These are phyloP conservation scores for Desoria tigrina DNA, from an alignment of 2,888 invertebrate species.

Conservation along the genomic window DNA sequence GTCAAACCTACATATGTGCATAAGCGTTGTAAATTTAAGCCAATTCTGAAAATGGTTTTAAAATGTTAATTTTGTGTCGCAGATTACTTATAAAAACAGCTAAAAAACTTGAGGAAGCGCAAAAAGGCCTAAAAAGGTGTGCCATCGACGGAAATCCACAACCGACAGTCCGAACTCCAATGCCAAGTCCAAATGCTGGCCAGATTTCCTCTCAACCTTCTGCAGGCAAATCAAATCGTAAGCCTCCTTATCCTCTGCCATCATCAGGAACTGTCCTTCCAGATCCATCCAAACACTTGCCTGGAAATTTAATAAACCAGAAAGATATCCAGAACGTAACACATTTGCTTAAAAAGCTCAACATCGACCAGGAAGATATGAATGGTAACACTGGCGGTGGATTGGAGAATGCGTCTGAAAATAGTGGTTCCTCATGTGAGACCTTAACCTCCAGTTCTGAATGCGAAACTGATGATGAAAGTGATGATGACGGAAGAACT, in stretches of 20 bases:
- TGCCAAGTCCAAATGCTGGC: slow-evolving; percentile 20
- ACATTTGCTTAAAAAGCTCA: slow-evolving; percentile 1
- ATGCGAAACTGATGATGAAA: slow-evolving; percentile 32
- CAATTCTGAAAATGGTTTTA: slow-evolving; percentile 5
- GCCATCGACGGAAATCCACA: slow-evolving; percentile 29
- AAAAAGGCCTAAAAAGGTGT: slow-evolving; percentile 54
- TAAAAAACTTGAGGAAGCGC: slow-evolving; percentile 57
- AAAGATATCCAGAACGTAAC: not conserved
- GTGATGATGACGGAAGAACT: slow-evolving; percentile 31
- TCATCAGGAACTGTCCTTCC: slow-evolving; percentile 1
- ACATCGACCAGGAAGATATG: not conserved
- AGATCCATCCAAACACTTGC: too few species aligned
- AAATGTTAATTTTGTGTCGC: slow-evolving; percentile 16
- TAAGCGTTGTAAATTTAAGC: too few species aligned
- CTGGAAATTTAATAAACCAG: slow-evolving; percentile 4
- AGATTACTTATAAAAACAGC: slow-evolving; percentile 56
- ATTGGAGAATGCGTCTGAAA: slow-evolving; percentile 16
- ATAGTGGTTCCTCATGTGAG: slow-evolving; percentile 40
- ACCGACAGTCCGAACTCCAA: slow-evolving; percentile 14
- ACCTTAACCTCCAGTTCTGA: slow-evolving; percentile 46
- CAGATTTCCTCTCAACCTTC: not conserved
- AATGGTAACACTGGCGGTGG: not conserved
- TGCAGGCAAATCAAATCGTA: not conserved
- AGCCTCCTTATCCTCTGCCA: not conserved
- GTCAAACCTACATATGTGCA: too few species aligned